phyloP scores from a whole-genome alignment of 2,888 invertebrate genomes.

The Litoditis marina region DNA sequence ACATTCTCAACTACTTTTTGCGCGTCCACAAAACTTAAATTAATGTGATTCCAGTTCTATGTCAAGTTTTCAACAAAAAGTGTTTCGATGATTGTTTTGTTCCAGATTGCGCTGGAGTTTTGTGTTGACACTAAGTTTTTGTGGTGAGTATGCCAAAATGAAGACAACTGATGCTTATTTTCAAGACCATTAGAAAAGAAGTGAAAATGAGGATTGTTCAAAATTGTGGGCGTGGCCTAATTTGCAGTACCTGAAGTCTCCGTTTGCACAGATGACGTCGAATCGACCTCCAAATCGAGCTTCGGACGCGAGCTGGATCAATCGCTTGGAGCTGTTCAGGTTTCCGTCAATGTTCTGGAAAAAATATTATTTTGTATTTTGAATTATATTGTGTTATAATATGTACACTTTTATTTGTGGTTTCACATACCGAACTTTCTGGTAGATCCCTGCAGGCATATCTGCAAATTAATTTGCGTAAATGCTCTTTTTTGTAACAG shows the following conservation, averaged over 20 bases:
- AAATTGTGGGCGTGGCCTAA: no score
- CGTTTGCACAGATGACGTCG: slow-evolving; percentile 53
- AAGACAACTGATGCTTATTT: no score
- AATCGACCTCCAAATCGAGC: slow-evolving; percentile 59
- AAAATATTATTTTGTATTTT: neutral
- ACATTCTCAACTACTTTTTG: no score
- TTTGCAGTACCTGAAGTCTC: slow-evolving; percentile 56
- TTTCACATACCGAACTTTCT: no score
- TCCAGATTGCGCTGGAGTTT: no score
- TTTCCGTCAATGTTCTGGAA: slow-evolving; percentile 57
- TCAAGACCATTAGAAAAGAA: neutral
- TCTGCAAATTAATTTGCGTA: neutral
- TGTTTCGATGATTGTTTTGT: no score
- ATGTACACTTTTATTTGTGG: no score
- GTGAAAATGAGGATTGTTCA: neutral
- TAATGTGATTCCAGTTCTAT: no score
- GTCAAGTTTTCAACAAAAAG: no score
- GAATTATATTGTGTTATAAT: neutral
- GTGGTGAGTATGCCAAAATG: no score
- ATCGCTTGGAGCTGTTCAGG: slow-evolving; percentile 57
- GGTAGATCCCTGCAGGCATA: neutral
- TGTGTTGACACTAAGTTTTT: no score
- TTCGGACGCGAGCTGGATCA: slow-evolving; percentile 59
- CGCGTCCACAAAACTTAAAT: no score
- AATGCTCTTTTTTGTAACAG: neutral